Evolutionary conservation across 2,113 vertebrate species (phyloP).

Genomic region (Anseranas semipalmata): DNA sequence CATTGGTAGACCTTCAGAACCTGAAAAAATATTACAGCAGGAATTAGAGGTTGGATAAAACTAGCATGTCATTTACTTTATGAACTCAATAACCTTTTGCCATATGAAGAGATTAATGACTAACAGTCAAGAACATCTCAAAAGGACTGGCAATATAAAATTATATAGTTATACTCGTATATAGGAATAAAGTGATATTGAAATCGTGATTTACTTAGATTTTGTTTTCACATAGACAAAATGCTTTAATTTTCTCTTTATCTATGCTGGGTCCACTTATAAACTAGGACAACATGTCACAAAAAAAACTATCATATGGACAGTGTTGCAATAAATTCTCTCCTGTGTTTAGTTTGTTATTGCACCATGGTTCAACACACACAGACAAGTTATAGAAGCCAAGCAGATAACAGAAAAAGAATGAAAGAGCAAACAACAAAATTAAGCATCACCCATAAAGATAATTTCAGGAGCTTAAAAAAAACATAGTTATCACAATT

Average conservation of each 20-base stretch:
- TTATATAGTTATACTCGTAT: neutral
- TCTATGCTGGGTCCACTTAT: neutral
- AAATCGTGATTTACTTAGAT: neutral
- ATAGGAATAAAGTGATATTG: neutral
- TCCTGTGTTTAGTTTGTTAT: neutral
- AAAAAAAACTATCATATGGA: neutral
- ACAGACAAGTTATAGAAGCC: neutral
- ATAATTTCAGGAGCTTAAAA: neutral
- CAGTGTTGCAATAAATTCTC: neutral
- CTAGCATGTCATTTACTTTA: slow-evolving; percentile 16
- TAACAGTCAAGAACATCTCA: neutral
- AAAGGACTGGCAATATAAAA: neutral
- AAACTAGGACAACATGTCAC: neutral
- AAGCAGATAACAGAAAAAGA: neutral
- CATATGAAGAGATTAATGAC: neutral
- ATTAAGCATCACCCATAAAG: neutral
- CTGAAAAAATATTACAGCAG: slow-evolving; percentile 52
- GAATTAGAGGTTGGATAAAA: slow-evolving; percentile 15
- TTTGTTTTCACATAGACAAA: neutral
- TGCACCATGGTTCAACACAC: neutral
- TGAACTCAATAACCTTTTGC: neutral
- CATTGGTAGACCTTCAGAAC: slow-evolving; percentile 14
- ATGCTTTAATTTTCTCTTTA: neutral
- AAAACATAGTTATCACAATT: neutral
- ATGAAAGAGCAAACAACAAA: neutral